phyloP scores from a whole-genome alignment of 1,140 invertebrate species.

The Euura saliciscinereae region DNA sequence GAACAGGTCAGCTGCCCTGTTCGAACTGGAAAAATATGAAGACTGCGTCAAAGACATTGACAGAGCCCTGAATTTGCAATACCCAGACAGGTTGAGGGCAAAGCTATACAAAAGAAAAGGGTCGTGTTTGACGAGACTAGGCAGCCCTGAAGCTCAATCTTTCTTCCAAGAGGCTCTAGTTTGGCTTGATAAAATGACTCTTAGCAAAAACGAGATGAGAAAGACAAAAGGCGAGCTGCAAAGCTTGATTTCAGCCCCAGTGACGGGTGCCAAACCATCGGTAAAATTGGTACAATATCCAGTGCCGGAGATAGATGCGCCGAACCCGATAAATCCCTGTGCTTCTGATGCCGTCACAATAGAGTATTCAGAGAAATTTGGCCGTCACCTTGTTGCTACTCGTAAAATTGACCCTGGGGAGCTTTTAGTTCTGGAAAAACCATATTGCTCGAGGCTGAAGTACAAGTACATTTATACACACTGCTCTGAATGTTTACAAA shows the following conservation, averaged over 20 bases:
- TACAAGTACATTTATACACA: conserved; percentile 65
- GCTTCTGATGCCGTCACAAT: conserved; percentile 44
- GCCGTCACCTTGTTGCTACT: conserved; percentile 67
- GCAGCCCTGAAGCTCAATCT: neutral
- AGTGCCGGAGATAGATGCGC: conserved; percentile 16
- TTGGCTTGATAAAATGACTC: neutral
- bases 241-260: neutral
- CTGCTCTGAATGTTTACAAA: conserved; percentile 77
- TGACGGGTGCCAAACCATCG: neutral
- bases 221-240: neutral
- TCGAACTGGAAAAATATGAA: conserved; percentile 65
- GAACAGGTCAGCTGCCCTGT: conserved; percentile 75
- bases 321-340: conserved; percentile 59
- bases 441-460: conserved; percentile 72
- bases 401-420: conserved; percentile 73
- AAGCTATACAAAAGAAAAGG: conserved; percentile 28
- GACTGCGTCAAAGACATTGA: conserved; percentile 64
- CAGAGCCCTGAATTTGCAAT: conserved; percentile 34
- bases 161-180: neutral
- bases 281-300: neutral
- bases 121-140: neutral
- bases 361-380: conserved; percentile 63
- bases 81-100: conserved; percentile 35
- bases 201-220: neutral
- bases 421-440: conserved; percentile 75